A percentile compares a stretch with the other conserved stretches of the same genome.
These are phyloP conservation scores for Phasianus colchicus DNA, from an alignment of 2,113 vertebrate species.

Conservation along the genomic window DNA sequence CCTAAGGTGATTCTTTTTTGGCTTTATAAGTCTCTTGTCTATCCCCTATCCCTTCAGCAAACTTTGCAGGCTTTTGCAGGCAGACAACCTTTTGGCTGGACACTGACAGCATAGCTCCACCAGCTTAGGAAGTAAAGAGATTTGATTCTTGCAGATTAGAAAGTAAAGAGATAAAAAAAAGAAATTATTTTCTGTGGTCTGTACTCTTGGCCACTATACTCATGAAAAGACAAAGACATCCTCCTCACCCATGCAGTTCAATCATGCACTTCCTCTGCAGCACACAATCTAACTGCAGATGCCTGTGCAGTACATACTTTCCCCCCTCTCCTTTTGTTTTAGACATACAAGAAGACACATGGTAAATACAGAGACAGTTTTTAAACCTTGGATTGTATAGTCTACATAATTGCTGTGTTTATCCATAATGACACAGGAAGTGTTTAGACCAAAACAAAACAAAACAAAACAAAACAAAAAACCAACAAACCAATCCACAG, in stretches of 20 bases:
- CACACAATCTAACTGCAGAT: background rate
- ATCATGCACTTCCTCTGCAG: background rate
- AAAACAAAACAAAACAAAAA: too few relatives aligned
- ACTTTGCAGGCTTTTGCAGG: background rate
- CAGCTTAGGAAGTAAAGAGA: too few relatives aligned
- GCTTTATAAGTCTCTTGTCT: background rate
- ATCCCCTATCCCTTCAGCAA: background rate
- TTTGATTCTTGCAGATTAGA: background rate
- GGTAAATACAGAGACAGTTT: constrained; percentile 17
- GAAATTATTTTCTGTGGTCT: background rate
- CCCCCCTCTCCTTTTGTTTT: background rate
- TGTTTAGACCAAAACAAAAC: background rate
- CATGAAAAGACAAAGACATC: background rate
- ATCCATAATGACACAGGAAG: constrained; percentile 47
- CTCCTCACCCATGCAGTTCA: background rate
- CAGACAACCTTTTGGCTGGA: background rate
- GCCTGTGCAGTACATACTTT: background rate
- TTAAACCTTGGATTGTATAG: background rate
- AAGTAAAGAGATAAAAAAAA: background rate
- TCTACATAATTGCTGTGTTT: constrained; percentile 18
- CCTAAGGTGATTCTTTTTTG: background rate
- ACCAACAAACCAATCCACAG: background rate
- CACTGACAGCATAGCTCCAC: background rate
- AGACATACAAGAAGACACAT: background rate
- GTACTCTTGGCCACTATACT: background rate